Conservation (phyloP, 2,797 vertebrate genomes). For the Mastacembelus armatus region DNA sequence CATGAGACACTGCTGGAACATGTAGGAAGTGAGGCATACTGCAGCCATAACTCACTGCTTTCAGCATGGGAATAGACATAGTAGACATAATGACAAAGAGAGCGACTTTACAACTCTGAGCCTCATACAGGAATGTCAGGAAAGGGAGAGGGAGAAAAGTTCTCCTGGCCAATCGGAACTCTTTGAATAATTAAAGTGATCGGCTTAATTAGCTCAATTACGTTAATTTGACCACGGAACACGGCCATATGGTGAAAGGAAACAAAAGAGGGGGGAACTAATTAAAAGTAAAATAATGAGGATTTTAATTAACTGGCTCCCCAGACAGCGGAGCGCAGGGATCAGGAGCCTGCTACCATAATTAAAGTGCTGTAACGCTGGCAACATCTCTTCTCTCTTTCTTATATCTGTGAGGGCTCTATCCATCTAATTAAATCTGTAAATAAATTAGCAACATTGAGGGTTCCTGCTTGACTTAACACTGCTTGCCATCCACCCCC, state of each 20-base stretch:
- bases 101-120: constrained; percentile 75
- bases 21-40: constrained; percentile 59
- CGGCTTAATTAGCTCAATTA: constrained; percentile 93
- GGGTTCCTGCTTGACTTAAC: constrained; percentile 87
- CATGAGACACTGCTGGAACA: constrained; percentile 54
- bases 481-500: constrained; percentile 75
- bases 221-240: constrained; percentile 91
- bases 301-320: constrained; percentile 91
- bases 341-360: constrained; percentile 86
- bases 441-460: constrained; percentile 90
- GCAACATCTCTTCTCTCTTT: constrained; percentile 86
- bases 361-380: constrained; percentile 90
- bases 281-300: constrained; percentile 94
- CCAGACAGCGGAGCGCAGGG: constrained; percentile 87
- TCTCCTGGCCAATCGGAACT: constrained; percentile 85
- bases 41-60: constrained; percentile 64
- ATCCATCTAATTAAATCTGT: constrained; percentile 91
- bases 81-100: constrained; percentile 72
- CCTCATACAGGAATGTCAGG: constrained; percentile 80
- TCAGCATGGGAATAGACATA: constrained; percentile 51
- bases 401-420: constrained; percentile 87
- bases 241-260: constrained; percentile 90
- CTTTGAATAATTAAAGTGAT: constrained; percentile 93
- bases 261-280: constrained; percentile 92
- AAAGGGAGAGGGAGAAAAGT: constrained; percentile 75